phyloP scores from a whole-genome alignment of 2,113 vertebrate species.

The Chauna torquata region DNA sequence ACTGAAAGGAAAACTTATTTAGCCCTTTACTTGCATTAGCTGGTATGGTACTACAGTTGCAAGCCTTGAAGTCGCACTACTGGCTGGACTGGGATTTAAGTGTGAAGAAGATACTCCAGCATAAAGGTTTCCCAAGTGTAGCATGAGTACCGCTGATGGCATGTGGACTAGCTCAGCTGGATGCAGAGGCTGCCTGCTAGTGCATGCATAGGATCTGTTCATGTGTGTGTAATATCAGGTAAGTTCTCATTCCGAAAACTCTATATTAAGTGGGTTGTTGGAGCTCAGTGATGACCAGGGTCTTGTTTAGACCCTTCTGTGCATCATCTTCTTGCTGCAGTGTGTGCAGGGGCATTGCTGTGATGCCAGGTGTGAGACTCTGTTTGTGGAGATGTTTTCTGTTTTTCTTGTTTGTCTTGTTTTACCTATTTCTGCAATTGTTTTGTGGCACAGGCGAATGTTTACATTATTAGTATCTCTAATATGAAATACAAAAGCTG shows the following conservation, averaged over 20 bases:
- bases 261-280: not conserved
- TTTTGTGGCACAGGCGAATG: not conserved
- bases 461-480: not conserved
- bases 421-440: not conserved
- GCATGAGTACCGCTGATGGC: not conserved
- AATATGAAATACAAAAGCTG: not conserved
- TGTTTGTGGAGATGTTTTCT: not conserved
- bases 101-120: not conserved
- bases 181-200: not conserved
- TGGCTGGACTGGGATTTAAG: not conserved
- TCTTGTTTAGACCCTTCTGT: not conserved
- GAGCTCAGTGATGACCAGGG: rapidly evolving
- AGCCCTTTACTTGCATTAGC: not conserved
- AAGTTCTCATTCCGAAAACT: not conserved
- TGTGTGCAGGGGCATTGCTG: rapidly evolving
- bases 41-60: not conserved
- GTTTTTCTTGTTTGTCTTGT: not conserved
- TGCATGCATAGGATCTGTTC: not conserved
- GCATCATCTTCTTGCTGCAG: not conserved
- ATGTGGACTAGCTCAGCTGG: not conserved
- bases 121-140: not conserved
- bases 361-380: not conserved
- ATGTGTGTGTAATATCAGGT: not conserved
- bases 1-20: not conserved
- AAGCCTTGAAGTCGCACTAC: not conserved